These are phyloP conservation scores for Andrena praecox DNA, from an alignment of 2,888 invertebrate genomes.

Conservation along the genomic window DNA sequence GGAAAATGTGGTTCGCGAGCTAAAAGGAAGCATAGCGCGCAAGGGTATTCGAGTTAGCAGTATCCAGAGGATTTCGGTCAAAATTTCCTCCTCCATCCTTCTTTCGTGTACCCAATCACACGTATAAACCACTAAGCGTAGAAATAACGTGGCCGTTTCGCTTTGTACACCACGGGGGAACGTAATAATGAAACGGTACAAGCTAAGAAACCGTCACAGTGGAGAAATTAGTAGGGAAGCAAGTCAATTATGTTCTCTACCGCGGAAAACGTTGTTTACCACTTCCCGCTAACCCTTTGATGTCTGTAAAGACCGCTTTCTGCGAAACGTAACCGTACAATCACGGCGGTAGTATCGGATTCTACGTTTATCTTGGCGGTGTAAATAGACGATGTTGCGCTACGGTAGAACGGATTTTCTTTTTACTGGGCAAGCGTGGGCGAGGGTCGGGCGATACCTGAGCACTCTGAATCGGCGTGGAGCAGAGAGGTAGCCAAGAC, in stretches of 20 bases:
- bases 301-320: constrained; percentile 18
- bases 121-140: background rate
- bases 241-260: constrained; percentile 59
- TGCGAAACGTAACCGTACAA: constrained; percentile 35
- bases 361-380: background rate
- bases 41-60: background rate
- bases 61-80: background rate
- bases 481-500: background rate
- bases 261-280: constrained; percentile 60
- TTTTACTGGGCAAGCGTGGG: background rate
- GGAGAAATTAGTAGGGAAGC: constrained; percentile 26
- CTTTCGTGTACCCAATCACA: background rate
- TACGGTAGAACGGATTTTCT: background rate
- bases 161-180: background rate
- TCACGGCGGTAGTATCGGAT: constrained; percentile 8
- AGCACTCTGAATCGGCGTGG: background rate
- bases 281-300: constrained; percentile 21
- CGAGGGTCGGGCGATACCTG: background rate
- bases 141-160: background rate
- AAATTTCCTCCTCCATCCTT: background rate
- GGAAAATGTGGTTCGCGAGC: background rate
- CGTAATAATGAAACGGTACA: constrained; percentile 10
- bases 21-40: background rate
- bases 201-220: constrained; percentile 4
- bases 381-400: background rate